A percentile compares a stretch with the other conserved stretches of the same genome.
Evolutionary conservation across 2,113 vertebrate species (phyloP).

Genomic region (Oryctolagus cuniculus): mOryCun1.1 NC_091442.1:46802001-46802500

Average conservation of each 20-base stretch:
- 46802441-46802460: background rate
- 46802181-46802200: conserved; percentile 44
- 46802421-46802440: background rate
- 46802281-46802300: conserved; percentile 49
- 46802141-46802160: conserved; percentile 70
- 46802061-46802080: conserved; percentile 88
- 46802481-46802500: background rate
- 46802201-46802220: conserved; percentile 60
- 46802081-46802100: conserved; percentile 81
- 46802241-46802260: conserved; percentile 18
- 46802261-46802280: conserved; percentile 8
- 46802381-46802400: background rate
- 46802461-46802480: background rate
- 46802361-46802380: background rate
- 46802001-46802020: conserved; percentile 89
- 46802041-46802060: conserved; percentile 81
- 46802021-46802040: conserved; percentile 89
- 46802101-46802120: conserved; percentile 82
- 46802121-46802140: conserved; percentile 83
- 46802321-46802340: background rate
- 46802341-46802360: background rate
- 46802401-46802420: background rate
- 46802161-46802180: conserved; percentile 68
- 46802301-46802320: conserved; percentile 41
- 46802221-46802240: conserved; percentile 82